Evolutionary conservation across 1,140 invertebrate species (phyloP).

Genomic region (Saccostrea cuccullata): DNA sequence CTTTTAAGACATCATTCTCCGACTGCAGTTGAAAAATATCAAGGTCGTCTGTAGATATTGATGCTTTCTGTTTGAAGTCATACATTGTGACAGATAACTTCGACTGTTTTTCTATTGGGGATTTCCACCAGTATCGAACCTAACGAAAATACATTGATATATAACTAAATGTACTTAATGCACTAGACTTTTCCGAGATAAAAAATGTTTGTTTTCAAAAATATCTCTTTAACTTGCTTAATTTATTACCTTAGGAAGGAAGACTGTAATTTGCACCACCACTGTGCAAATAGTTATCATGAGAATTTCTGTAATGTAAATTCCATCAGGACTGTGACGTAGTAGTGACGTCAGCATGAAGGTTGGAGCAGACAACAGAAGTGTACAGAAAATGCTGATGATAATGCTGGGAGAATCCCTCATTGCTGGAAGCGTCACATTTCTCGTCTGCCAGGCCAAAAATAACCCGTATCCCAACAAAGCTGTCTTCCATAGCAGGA

Average conservation of each 20-base stretch:
- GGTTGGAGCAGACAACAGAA: conserved; percentile 57
- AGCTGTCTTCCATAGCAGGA: conserved; percentile 65
- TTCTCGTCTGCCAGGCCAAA: conserved; percentile 68
- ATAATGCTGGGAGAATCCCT: conserved; percentile 68
- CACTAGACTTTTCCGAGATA: no score
- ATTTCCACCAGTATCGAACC: conserved; percentile 63
- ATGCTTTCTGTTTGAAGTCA: conserved; percentile 24
- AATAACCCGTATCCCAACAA: conserved; percentile 65
- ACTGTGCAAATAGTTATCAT: conserved; percentile 83
- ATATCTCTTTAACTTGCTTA: no score
- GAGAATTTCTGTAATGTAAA: conserved; percentile 62
- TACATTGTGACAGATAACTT: conserved; percentile 51
- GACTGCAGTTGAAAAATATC: conserved; percentile 63
- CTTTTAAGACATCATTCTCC: conserved; percentile 64
- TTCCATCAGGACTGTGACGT: conserved; percentile 64
- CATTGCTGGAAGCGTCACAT: conserved; percentile 69
- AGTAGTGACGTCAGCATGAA: conserved; percentile 62
- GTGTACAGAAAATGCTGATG: conserved; percentile 63
- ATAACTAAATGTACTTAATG: no score
- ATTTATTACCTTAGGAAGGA: conserved; percentile 86
- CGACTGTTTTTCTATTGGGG: conserved; percentile 54
- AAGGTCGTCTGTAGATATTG: conserved; percentile 54
- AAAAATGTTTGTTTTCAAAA: no score
- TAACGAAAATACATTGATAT: conserved; percentile 37
- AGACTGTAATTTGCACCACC: conserved; percentile 88